These are phyloP conservation scores for Spinus olivaceus DNA, from an alignment of 2,797 vertebrate species.

Conservation along the genomic window DNA sequence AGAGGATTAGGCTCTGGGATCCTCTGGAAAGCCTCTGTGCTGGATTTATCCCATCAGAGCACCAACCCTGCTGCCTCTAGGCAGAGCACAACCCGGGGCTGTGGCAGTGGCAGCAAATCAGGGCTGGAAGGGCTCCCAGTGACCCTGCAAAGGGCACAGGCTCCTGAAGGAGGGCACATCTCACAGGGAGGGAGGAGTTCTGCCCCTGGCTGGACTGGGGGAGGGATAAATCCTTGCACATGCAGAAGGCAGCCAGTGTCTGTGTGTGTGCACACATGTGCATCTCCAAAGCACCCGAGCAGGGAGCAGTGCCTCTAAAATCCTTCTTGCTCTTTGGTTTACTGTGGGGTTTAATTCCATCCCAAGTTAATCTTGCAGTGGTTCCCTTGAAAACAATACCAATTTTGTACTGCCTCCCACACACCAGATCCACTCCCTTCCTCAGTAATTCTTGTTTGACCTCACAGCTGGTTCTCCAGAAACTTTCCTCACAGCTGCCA, in stretches of 20 bases:
- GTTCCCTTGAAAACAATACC: slow-evolving; percentile 44
- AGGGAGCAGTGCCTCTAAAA: neutral
- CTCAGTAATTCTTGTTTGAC: slow-evolving; percentile 32
- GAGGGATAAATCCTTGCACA: neutral
- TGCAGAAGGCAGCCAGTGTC: accelerated
- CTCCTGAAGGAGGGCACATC: neutral
- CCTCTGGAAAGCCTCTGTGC: neutral
- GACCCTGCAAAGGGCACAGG: neutral
- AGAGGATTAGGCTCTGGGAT: neutral
- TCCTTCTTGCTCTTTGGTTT: neutral
- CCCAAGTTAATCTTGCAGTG: slow-evolving; percentile 21
- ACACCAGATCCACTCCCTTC: slow-evolving; percentile 45
- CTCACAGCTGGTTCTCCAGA: neutral
- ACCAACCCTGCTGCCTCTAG: neutral
- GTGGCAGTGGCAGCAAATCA: neutral
- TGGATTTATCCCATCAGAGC: neutral
- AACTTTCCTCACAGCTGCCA: neutral
- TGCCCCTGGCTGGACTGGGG: neutral
- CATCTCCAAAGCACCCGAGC: neutral
- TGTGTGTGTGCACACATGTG: accelerated
- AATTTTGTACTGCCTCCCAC: slow-evolving; percentile 15
- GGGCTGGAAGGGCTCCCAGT: neutral
- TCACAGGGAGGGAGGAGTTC: neutral
- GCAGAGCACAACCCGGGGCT: neutral
- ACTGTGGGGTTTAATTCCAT: neutral